phyloP scores from a whole-genome alignment of 2,888 invertebrate genomes.

The Ennomos quercinarius region DNA sequence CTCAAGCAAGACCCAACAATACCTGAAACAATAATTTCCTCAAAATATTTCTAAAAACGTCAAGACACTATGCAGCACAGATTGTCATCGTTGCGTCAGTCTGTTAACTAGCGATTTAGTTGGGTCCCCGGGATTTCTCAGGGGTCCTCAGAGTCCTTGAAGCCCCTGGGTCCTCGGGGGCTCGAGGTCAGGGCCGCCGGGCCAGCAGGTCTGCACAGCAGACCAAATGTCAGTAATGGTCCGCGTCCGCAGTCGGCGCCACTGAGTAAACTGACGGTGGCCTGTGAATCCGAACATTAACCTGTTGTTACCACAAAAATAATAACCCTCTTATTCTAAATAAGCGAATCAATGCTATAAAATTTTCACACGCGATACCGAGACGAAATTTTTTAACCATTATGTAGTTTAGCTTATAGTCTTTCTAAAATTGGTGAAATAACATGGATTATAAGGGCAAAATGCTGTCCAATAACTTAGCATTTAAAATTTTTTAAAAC shows the following conservation, averaged over 20 bases:
- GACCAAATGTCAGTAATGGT: constrained; percentile 74
- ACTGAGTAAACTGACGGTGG: constrained; percentile 80
- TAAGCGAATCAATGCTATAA: too few relatives aligned
- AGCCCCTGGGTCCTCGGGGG: neutral
- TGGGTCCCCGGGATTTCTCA: constrained; percentile 5
- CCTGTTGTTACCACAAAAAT: too few relatives aligned
- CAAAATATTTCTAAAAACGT: constrained; percentile 30
- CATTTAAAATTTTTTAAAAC: too few relatives aligned
- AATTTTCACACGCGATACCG: too few relatives aligned
- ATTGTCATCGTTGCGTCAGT: constrained; percentile 35
- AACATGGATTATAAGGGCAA: too few relatives aligned
- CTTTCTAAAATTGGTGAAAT: too few relatives aligned
- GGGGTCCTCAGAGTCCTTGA: too few relatives aligned
- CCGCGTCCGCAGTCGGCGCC: constrained; percentile 70
- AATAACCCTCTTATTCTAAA: too few relatives aligned
- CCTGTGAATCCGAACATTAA: constrained; percentile 47
- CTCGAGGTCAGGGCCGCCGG: constrained; percentile 41
- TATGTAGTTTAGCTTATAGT: too few relatives aligned
- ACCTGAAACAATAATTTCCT: constrained; percentile 18
- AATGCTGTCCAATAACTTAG: too few relatives aligned
- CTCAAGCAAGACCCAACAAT: constrained; percentile 8
- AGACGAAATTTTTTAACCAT: too few relatives aligned
- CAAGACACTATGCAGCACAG: constrained; percentile 36
- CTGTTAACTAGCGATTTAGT: constrained; percentile 36
- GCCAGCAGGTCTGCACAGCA: constrained; percentile 65